Evolutionary conservation across 2,113 vertebrate species (phyloP), one percentile per base, ranked within the genome.

Genomic region (Forbesichthys papilliferus): DNA sequence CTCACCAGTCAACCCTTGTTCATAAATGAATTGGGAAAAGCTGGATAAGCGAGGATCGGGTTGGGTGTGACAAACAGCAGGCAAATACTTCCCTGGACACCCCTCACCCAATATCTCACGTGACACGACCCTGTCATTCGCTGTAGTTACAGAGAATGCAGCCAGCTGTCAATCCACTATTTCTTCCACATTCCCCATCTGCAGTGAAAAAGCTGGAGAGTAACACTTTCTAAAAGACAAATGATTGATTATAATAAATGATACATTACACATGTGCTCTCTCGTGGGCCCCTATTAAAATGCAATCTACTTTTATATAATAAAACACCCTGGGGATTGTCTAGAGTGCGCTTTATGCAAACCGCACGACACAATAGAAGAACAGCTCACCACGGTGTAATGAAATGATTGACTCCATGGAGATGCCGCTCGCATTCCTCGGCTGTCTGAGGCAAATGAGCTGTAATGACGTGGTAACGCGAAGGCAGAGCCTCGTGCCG

Each of bases 61-160:
- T 20, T 48, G 61, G 18, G 61, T 18, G 67, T 66, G 51, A 16
- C 18, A 77, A 57, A 72, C 54, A 58, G 61, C 64, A 59, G 57
- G 68, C 69, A 56, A 71, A 79, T 78, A 75, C 85, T 74, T 85
- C 73, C 69, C 77, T 53, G 73, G 71, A 77, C 71, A 72, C 65
- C 74, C 69, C 71, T 78, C 66, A 84, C 83, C 77, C 73, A 77
- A 80, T 77, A 84, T 84, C 75, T 74, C 55, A 62, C 78, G 62
- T 82, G 86, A 86, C 87, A 84, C 14, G 68, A 87, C 84, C 86
- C 80, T 88, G 84, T 91, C 89, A 87, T 80, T 73, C 67, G 66
- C 75, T 27, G 16, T 66, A 78, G 84, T 89, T 90, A 82, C 51
- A 69, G 61, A 80, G 66, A 73, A 87, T 84, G 64, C 85, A 86